These are phyloP conservation scores for Drosophila subobscura DNA, from an alignment of 1,140 invertebrate genomes.

Conservation along the genomic window DNA sequence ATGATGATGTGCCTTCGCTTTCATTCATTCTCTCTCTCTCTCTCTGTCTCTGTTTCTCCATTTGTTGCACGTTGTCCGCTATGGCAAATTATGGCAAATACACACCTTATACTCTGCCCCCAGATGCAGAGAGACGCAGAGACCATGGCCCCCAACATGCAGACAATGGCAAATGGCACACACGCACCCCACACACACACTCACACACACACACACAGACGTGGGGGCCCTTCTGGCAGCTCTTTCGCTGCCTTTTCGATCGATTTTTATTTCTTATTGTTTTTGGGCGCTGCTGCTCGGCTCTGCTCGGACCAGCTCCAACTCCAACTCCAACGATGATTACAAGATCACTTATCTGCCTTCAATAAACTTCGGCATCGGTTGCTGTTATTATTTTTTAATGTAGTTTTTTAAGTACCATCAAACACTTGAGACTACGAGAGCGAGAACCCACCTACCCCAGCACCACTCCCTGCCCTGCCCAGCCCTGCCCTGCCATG, in stretches of 20 bases:
- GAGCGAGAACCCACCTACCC: conserved; percentile 59
- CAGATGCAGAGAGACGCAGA: not conserved
- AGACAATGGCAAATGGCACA: conserved; percentile 34
- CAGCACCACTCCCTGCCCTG: not conserved
- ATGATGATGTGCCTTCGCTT: conserved; percentile 78
- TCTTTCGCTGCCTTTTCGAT: conserved; percentile 39
- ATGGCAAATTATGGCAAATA: conserved; percentile 83
- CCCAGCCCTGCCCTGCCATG: not conserved
- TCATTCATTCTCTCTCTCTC: conserved; percentile 72
- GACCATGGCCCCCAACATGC: conserved; percentile 28
- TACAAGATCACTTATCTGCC: conserved; percentile 81
- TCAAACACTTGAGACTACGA: conserved; percentile 80
- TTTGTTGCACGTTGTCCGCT: conserved; percentile 60
- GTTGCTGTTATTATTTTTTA: conserved; percentile 80
- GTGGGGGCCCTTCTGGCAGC: conserved; percentile 7
- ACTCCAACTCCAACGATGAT: conserved; percentile 50
- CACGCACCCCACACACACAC: conserved; percentile 48
- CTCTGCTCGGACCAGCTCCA: not conserved
- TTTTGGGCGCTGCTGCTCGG: conserved; percentile 32
- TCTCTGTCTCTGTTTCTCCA: conserved; percentile 46
- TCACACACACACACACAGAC: not conserved
- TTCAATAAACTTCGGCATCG: conserved; percentile 76
- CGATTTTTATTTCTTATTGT: conserved; percentile 79
- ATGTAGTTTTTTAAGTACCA: conserved; percentile 81
- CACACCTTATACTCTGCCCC: conserved; percentile 67